Percentiles rank a stretch among this genome's conserved stretches.
These are phyloP conservation scores for Drosophila watanabei DNA, from an alignment of 1,140 invertebrate species.

Conservation along the genomic window DNA sequence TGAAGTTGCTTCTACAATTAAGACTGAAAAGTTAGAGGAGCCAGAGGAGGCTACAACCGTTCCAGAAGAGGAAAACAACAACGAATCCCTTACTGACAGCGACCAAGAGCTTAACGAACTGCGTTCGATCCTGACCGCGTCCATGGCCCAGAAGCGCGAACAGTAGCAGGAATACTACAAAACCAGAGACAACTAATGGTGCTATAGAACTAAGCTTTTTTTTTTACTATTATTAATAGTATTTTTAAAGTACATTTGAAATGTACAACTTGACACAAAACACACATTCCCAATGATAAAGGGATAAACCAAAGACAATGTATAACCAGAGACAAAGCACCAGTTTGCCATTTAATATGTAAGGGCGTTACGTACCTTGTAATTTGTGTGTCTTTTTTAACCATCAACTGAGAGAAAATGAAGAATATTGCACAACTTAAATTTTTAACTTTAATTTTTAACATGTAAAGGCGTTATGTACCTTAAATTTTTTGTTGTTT, in stretches of 20 bases:
- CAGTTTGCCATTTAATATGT: not conserved
- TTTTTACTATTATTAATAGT: not conserved
- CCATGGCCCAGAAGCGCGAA: not conserved
- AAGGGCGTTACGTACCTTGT: not conserved
- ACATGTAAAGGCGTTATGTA: not conserved
- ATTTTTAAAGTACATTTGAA: not conserved
- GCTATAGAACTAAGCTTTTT: not conserved
- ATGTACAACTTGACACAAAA: not conserved
- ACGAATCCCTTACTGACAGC: not conserved
- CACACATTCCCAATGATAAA: not conserved
- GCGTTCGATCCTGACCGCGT: not conserved
- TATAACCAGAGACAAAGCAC: not conserved
- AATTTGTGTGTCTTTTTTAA: not conserved
- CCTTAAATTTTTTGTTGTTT: not conserved
- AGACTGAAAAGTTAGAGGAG: not conserved
- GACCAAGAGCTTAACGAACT: slow-evolving; percentile 6
- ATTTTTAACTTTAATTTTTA: not conserved
- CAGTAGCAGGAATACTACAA: not conserved
- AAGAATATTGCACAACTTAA: not conserved
- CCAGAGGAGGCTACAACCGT: not conserved
- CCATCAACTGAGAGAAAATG: not conserved
- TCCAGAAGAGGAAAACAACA: not conserved
- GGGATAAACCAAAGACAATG: not conserved
- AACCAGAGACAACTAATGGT: not conserved
- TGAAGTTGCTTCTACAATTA: not conserved